Conservation (phyloP, 2,888 invertebrate genomes). For the Phortica okadai region DNA sequence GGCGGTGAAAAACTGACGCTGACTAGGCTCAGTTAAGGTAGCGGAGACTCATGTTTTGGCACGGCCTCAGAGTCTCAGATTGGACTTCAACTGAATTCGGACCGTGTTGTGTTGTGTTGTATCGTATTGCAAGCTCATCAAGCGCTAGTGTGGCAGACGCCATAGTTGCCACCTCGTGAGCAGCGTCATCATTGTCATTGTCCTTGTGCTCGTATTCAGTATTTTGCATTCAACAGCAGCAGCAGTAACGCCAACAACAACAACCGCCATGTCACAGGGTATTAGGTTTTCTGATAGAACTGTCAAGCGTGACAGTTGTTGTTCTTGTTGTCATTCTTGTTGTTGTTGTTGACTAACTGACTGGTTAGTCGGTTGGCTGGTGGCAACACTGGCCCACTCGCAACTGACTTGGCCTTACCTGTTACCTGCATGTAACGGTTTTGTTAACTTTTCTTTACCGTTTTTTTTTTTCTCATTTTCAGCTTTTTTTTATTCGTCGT, state of each 20-base stretch:
- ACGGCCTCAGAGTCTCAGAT: not conserved
- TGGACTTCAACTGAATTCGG: slow-evolving; percentile 15
- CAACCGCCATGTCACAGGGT: slow-evolving; percentile 34
- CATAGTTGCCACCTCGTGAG: not conserved
- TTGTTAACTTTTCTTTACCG: not conserved
- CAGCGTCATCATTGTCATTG: slow-evolving; percentile 15
- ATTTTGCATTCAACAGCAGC: not conserved
- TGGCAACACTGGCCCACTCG: slow-evolving; percentile 7
- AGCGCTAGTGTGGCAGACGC: not conserved
- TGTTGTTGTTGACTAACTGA: not conserved
- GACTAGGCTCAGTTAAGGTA: too few species aligned
- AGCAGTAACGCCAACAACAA: not conserved
- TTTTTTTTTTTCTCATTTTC: not conserved
- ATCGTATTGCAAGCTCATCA: too few species aligned
- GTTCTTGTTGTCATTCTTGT: not conserved
- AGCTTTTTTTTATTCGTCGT: slow-evolving; percentile 1
- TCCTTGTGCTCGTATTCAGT: slow-evolving; percentile 25
- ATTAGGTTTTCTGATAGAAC: slow-evolving; percentile 40
- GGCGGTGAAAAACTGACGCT: too few species aligned
- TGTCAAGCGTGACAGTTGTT: slow-evolving; percentile 33
- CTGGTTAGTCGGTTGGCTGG: not conserved
- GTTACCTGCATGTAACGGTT: slow-evolving; percentile 2
- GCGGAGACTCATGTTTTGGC: too few species aligned
- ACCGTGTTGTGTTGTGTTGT: not conserved
- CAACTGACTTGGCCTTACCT: not conserved